Evolutionary conservation across 2,797 vertebrate species (phyloP).

Genomic region (Agapornis canus): DNA sequence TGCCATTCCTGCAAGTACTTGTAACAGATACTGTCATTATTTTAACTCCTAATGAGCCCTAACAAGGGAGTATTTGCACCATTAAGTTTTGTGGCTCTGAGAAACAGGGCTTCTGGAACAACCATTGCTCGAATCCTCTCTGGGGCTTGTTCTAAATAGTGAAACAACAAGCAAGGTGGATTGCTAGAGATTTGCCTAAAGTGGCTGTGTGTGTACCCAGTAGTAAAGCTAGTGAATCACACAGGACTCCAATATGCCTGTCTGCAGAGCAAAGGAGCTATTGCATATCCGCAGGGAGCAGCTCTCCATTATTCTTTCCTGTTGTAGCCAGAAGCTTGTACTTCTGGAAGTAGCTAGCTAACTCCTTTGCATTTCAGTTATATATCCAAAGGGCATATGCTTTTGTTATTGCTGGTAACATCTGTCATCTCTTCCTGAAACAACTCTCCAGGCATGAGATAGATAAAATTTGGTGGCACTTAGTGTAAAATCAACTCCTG

Average conservation of each 20-base stretch:
- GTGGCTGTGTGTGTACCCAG: background rate
- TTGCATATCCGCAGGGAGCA: background rate
- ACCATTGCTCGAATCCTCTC: fast-evolving
- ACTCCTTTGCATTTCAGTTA: background rate
- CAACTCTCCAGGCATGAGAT: background rate
- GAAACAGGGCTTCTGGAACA: background rate
- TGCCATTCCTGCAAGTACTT: background rate
- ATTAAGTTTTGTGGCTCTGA: background rate
- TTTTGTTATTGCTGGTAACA: background rate
- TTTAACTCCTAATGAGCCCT: background rate
- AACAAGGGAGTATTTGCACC: background rate
- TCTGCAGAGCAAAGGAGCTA: background rate
- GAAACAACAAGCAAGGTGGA: background rate
- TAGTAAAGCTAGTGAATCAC: background rate
- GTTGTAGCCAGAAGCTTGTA: background rate
- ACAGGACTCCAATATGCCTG: fast-evolving
- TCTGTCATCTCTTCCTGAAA: background rate
- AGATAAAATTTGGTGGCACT: background rate
- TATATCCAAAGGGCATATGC: background rate
- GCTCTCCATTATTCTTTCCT: background rate
- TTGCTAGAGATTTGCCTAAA: background rate
- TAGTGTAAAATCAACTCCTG: background rate
- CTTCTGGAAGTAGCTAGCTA: background rate
- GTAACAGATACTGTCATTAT: background rate
- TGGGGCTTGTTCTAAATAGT: background rate